Evolutionary conservation across 1,140 invertebrate species (phyloP).

Genomic region (Capitella teleta): DNA sequence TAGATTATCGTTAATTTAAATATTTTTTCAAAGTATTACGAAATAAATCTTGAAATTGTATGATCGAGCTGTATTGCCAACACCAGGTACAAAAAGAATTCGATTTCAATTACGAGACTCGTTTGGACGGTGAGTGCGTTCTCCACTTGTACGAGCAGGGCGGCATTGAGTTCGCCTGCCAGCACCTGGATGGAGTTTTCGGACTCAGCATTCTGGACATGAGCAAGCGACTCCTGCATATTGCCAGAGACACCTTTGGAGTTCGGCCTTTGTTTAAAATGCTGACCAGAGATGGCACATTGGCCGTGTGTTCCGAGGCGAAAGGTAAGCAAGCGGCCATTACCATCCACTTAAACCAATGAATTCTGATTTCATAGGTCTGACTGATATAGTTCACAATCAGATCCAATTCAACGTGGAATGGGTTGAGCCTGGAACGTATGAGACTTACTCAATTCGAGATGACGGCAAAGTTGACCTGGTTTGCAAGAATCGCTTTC

Average conservation of each 20-base stretch:
- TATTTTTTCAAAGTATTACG: too few relatives aligned
- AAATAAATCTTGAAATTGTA: too few relatives aligned
- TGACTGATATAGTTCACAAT: constrained; percentile 13
- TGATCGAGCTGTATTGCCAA: too few relatives aligned
- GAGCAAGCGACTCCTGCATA: constrained; percentile 53
- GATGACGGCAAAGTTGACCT: constrained; percentile 8
- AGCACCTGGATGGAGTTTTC: constrained; percentile 60
- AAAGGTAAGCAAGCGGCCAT: too few relatives aligned
- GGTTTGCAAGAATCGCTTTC: constrained; percentile 7
- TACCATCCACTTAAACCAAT: too few relatives aligned
- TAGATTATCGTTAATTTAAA: too few relatives aligned
- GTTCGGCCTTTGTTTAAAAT: constrained; percentile 69
- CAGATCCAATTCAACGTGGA: constrained; percentile 9
- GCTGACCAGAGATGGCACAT: constrained; percentile 35
- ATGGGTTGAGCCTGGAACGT: constrained; percentile 14
- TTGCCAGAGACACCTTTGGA: constrained; percentile 77
- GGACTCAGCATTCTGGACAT: constrained; percentile 73
- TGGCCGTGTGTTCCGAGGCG: constrained; percentile 41
- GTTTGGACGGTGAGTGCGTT: constrained; percentile 43
- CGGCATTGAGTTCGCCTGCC: constrained; percentile 37
- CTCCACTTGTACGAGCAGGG: constrained; percentile 40
- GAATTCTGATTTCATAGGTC: too few relatives aligned
- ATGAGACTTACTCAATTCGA: constrained; percentile 14
- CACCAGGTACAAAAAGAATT: constrained; percentile 30
- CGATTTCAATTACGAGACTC: constrained; percentile 31